Percentiles rank a stretch among this genome's conserved stretches.
These are phyloP conservation scores for Melanotaenia parkinsoni DNA, from an alignment of 2,797 vertebrate species.

Conservation along the genomic window DNA sequence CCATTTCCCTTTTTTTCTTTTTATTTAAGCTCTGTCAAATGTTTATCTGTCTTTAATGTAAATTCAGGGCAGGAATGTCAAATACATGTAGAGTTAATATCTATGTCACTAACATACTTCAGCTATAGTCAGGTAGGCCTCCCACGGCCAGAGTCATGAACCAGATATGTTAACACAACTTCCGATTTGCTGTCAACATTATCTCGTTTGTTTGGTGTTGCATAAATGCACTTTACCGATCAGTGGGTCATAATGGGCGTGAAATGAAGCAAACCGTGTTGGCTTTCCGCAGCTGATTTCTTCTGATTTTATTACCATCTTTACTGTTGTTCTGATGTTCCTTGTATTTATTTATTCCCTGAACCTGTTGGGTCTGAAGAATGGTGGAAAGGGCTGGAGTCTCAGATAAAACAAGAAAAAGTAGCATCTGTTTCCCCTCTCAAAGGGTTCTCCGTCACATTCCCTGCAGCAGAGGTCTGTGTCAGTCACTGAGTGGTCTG, in stretches of 20 bases:
- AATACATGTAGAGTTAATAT: conserved; percentile 85
- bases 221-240: conserved; percentile 89
- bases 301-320: conserved; percentile 46
- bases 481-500: conserved; percentile 65
- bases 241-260: conserved; percentile 80
- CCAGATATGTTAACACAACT: conserved; percentile 79
- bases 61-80: conserved; percentile 86
- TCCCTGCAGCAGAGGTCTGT: conserved; percentile 76
- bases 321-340: conserved; percentile 67
- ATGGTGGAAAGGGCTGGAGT: conserved; percentile 76
- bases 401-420: conserved; percentile 66
- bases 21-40: conserved; percentile 73
- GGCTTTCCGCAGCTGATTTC: conserved; percentile 58
- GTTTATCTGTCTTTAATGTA: conserved; percentile 81
- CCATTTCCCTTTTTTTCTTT: conserved; percentile 71
- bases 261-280: conserved; percentile 75
- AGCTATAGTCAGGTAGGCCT: conserved; percentile 85
- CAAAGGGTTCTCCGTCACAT: conserved; percentile 79
- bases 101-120: conserved; percentile 82
- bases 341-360: conserved; percentile 64
- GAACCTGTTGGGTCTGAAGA: conserved; percentile 67
- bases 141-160: conserved; percentile 81
- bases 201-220: conserved; percentile 85
- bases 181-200: conserved; percentile 82
- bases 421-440: conserved; percentile 75